Percentiles rank a stretch among this genome's conserved stretches.
phyloP scores from a whole-genome alignment of 1,140 invertebrate genomes.

The Drosophila malerkotliana region DNA sequence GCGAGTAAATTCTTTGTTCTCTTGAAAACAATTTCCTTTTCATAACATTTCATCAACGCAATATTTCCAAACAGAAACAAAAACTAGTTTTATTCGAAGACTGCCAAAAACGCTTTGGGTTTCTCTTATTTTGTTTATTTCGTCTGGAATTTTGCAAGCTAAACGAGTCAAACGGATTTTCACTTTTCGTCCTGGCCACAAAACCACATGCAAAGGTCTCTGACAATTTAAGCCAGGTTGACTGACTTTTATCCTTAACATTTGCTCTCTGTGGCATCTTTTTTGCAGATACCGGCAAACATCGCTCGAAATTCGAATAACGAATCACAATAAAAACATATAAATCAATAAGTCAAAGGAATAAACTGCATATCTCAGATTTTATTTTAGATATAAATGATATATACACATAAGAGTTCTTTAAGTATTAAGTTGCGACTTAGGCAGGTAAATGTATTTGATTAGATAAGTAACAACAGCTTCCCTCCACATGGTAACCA shows the following conservation, averaged over 20 bases:
- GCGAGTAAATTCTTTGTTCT: background rate
- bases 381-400: constrained; percentile 44
- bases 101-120: background rate
- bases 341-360: constrained; percentile 14
- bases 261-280: constrained; percentile 27
- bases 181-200: constrained; percentile 12
- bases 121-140: constrained; percentile 7
- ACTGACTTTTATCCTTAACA: constrained; percentile 47
- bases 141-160: constrained; percentile 14
- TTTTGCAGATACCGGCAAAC: constrained; percentile 36
- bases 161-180: constrained; percentile 37
- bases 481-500: constrained; percentile 73
- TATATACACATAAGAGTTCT: constrained; percentile 58
- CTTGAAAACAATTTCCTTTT: background rate
- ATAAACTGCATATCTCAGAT: constrained; percentile 67
- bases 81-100: background rate
- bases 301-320: constrained; percentile 8
- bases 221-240: constrained; percentile 41
- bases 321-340: constrained; percentile 18
- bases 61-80: background rate
- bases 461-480: constrained; percentile 75
- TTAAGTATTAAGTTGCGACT: constrained; percentile 71
- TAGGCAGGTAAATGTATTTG: constrained; percentile 69
- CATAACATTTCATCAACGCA: background rate
- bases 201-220: constrained; percentile 64